Base-by-base conservation (phyloP, 2,113 vertebrate species). In the Phalacrocorax brasilianus region DNA sequence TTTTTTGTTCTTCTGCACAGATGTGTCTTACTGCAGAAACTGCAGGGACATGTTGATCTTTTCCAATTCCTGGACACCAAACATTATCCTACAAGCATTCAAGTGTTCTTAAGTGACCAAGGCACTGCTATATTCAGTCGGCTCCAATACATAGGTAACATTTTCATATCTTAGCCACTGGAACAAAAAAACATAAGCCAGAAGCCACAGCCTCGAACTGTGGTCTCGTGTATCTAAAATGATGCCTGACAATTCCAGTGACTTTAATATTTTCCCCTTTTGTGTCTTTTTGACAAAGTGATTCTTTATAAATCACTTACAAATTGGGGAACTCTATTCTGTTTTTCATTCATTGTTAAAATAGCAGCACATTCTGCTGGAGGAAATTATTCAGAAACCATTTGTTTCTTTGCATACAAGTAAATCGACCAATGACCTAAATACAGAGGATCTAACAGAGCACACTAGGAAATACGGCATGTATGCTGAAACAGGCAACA, bases 401-500 rank as follows among this genome's bases (percentile, higher is more conserved):
- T 47, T 63, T 55, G 16, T 44, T 53, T 59, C 38, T 73, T 73
- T 73, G 38, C 45, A 38, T 23, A 45, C 14, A 35, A 79, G 23
- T 52, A 26, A 84, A 71, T 20, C 2, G 1, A 82, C 13, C 2
- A 1, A 38, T 18, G 19, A 59, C 40, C 78, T 71, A 72, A 77
- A 77, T 23, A 78, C 11, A 82, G 30, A 45, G n/a, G 11, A 53
- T 66, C 5, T 30, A 35, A 49, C 20, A 42, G 0, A 38, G 8
- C 9, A 72, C 24, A n/a, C 9, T 14, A 74, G 26, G 32, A 85
- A 78, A 52, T 9, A 73, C 0, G 0, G 23, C 30, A 87, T 0
- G 0, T 27, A 7, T 67, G 21, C 53, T 28, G 15, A 52, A 79
- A 68, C 0, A 68, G 10, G 59, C 10, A 79, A 76, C 20, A 13